These are phyloP conservation scores for Anas platyrhynchos DNA, from an alignment of 2,113 vertebrate genomes.

Conservation along the genomic window DNA sequence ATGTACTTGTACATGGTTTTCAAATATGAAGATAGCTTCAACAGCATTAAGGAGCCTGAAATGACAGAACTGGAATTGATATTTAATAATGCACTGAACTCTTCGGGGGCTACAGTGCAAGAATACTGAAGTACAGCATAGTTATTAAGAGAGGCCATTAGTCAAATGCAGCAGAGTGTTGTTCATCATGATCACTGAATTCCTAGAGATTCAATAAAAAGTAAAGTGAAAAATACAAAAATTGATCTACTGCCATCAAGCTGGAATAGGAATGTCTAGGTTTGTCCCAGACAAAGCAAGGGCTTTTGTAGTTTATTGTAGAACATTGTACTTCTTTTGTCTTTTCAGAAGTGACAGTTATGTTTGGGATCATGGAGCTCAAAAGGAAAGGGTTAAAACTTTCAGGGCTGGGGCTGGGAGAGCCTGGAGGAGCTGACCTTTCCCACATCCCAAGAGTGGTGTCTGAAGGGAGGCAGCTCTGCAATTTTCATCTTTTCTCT, in stretches of 20 bases:
- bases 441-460: background rate
- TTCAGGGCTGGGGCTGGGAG: background rate
- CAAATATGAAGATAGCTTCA: background rate
- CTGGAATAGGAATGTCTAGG: background rate
- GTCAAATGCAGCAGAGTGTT: background rate
- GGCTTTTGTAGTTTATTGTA: background rate
- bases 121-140: background rate
- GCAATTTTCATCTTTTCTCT: background rate
- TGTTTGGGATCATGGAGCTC: background rate
- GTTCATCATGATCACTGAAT: background rate
- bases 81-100: background rate
- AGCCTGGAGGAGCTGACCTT: background rate
- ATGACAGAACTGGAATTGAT: background rate
- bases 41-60: background rate
- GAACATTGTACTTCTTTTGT: background rate
- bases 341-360: background rate
- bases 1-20: background rate
- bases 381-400: background rate
- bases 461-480: background rate
- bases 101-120: background rate
- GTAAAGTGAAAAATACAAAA: background rate
- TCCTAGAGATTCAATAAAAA: background rate
- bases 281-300: background rate
- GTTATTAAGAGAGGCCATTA: background rate
- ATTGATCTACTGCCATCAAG: background rate